phyloP scores from a whole-genome alignment of 2,113 vertebrate genomes.

The Perca schrenkii region DNA sequence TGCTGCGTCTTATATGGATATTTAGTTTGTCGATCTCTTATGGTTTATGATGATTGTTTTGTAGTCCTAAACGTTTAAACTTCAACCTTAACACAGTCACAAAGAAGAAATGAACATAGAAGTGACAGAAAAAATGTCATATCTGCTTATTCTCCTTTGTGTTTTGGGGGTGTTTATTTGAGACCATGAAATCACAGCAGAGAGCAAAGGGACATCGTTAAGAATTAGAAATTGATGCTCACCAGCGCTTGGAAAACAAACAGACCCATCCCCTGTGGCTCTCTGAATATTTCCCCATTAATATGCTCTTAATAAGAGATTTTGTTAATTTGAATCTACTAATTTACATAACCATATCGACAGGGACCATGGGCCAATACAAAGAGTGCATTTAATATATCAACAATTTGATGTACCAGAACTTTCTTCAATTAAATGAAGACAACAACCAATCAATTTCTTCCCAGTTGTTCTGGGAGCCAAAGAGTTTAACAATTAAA shows the following conservation, averaged over 20 bases:
- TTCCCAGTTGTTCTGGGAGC: too few species aligned
- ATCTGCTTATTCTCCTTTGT: not conserved
- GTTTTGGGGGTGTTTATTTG: conserved; percentile 3
- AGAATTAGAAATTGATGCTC: conserved; percentile 33
- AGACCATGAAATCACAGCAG: conserved; percentile 24
- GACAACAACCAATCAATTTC: too few species aligned
- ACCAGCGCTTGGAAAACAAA: conserved; percentile 59
- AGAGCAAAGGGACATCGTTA: conserved; percentile 57
- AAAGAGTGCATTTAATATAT: too few species aligned
- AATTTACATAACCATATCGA: too few species aligned
- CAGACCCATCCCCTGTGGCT: conserved; percentile 43
- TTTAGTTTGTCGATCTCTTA: not conserved
- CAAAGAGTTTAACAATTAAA: too few species aligned
- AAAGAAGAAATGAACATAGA: not conserved
- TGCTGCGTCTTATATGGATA: too few species aligned
- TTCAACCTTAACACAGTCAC: not conserved
- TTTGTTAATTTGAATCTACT: too few species aligned
- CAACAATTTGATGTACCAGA: too few species aligned
- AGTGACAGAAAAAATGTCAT: not conserved
- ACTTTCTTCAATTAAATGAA: too few species aligned
- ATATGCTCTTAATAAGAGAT: conserved; percentile 65
- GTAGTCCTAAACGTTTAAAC: not conserved
- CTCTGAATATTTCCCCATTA: conserved; percentile 56
- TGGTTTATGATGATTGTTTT: not conserved
- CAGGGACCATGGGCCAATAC: too few species aligned